phyloP scores from a whole-genome alignment of 1,140 invertebrate genomes.

The Calliphora vicina region DNA sequence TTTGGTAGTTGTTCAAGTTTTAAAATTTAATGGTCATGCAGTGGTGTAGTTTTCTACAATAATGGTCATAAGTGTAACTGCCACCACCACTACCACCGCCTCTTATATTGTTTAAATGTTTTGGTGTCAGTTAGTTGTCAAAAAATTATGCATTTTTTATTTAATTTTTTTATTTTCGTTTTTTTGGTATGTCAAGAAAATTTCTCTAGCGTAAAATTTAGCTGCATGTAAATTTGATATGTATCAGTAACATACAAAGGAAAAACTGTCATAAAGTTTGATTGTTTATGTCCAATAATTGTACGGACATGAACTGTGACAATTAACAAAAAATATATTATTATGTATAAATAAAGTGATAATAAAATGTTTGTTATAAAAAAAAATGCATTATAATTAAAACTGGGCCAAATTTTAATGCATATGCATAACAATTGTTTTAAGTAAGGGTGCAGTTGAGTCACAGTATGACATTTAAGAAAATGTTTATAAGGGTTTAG shows the following conservation, averaged over 20 bases:
- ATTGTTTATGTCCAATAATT: neutral
- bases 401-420: neutral
- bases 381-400: neutral
- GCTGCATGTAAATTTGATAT: neutral
- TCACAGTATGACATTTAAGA: neutral
- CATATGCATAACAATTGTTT: neutral
- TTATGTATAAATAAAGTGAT: slow-evolving; percentile 5
- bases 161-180: neutral
- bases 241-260: neutral
- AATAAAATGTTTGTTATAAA: neutral
- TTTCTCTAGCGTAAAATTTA: neutral
- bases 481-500: neutral
- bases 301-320: neutral
- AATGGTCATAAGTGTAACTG: neutral
- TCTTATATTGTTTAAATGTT: neutral
- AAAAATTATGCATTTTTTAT: slow-evolving; percentile 1
- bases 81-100: neutral
- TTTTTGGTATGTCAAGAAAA: neutral
- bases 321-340: neutral
- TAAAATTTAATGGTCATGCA: slow-evolving; percentile 1
- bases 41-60: neutral
- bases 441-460: neutral
- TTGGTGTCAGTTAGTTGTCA: slow-evolving; percentile 17
- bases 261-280: slow-evolving; percentile 25
- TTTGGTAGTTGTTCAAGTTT: neutral